Percentiles rank a stretch among this genome's conserved stretches.
Evolutionary conservation across 2,888 invertebrate genomes (phyloP).

Genomic region (Nysson spinosus): DNA sequence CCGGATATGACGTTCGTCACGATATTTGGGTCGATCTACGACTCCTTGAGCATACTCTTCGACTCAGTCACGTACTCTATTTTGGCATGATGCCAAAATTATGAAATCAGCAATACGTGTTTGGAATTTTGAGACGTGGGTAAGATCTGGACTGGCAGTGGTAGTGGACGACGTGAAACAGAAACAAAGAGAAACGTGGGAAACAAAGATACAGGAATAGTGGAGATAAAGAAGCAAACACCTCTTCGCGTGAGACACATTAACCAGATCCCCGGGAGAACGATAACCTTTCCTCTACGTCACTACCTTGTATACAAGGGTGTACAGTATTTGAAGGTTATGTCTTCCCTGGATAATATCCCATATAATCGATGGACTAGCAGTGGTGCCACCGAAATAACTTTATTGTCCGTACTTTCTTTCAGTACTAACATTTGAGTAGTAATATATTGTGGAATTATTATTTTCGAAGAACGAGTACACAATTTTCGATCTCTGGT

Average conservation of each 20-base stretch:
- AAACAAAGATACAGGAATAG: conserved; percentile 29
- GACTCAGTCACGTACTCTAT: conserved; percentile 65
- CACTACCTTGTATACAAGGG: conserved; percentile 50
- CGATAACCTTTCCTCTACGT: conserved; percentile 64
- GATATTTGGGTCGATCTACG: conserved; percentile 68
- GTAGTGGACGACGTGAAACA: not conserved
- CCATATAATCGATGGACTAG: not conserved
- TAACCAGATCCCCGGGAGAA: conserved; percentile 67
- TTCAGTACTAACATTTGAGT: too few relatives aligned
- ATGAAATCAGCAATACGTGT: conserved; percentile 75
- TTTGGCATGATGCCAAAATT: conserved; percentile 73
- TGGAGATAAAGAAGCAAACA: conserved; percentile 42
- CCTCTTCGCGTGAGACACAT: conserved; percentile 61
- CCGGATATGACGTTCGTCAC: conserved; percentile 53
- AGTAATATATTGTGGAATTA: too few relatives aligned
- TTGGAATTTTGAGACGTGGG: conserved; percentile 51
- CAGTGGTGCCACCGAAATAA: conserved; percentile 1
- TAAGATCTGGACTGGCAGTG: not conserved
- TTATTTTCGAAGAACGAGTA: too few relatives aligned
- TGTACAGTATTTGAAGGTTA: conserved; percentile 47
- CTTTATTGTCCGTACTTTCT: too few relatives aligned
- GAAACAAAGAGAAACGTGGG: conserved; percentile 25
- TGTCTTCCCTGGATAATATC: conserved; percentile 30
- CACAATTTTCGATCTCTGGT: too few relatives aligned
- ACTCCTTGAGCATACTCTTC: conserved; percentile 59